phyloP scores from a whole-genome alignment of 1,140 invertebrate genomes.

The Hycleus cichorii region DNA sequence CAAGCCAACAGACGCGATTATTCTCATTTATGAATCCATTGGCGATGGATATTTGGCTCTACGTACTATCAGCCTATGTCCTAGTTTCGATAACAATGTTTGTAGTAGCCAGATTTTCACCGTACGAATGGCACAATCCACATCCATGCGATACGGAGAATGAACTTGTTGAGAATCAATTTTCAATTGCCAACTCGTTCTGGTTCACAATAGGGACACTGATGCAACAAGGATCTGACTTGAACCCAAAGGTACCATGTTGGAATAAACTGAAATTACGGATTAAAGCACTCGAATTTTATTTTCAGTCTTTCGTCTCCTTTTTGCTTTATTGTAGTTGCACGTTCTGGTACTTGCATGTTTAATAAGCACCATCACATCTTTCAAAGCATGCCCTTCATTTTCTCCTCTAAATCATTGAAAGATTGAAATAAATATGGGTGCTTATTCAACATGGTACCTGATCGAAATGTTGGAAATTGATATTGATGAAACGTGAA shows the following conservation, averaged over 20 bases:
- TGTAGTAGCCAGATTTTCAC: constrained; percentile 71
- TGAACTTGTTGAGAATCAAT: constrained; percentile 77
- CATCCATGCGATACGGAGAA: constrained; percentile 61
- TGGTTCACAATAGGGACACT: constrained; percentile 91
- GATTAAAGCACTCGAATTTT: constrained; percentile 22
- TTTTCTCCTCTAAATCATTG: neutral
- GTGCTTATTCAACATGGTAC: constrained; percentile 23
- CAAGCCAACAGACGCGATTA: constrained; percentile 62
- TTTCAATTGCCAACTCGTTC: constrained; percentile 78
- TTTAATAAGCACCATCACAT: constrained; percentile 20
- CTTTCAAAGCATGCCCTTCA: neutral
- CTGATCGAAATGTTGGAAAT: too few species aligned
- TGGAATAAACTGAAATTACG: neutral
- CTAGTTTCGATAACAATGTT: constrained; percentile 77
- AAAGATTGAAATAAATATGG: constrained; percentile 2
- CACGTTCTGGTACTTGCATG: constrained; percentile 21
- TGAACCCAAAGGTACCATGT: constrained; percentile 68
- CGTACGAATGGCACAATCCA: constrained; percentile 74
- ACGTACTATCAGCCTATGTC: constrained; percentile 68
- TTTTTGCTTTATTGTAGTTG: constrained; percentile 5
- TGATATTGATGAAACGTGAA: neutral
- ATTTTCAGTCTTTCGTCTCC: neutral
- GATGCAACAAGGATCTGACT: constrained; percentile 89
- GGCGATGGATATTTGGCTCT: constrained; percentile 77
- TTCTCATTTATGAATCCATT: constrained; percentile 86